Percentiles rank a stretch among this genome's conserved stretches.
These are phyloP conservation scores for Orthosia gracilis DNA, from an alignment of 2,888 invertebrate genomes.

Conservation along the genomic window DNA sequence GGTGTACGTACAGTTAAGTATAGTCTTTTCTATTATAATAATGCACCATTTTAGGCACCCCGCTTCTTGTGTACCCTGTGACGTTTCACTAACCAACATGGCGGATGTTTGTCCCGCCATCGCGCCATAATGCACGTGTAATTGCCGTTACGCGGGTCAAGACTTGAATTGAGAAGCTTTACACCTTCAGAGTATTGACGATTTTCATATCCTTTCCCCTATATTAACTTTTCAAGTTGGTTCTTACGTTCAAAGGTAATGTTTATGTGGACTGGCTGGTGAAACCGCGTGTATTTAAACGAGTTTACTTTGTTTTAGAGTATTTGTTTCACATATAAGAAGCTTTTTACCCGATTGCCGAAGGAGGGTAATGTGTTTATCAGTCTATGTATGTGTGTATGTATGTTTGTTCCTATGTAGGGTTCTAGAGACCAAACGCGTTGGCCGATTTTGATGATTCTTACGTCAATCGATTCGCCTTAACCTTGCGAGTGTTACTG, in stretches of 20 bases:
- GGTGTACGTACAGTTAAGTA: too few relatives aligned
- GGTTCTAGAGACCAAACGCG: too few relatives aligned
- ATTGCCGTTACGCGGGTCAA: conserved; percentile 61
- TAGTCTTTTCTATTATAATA: too few relatives aligned
- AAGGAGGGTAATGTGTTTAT: too few relatives aligned
- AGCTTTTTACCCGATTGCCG: too few relatives aligned
- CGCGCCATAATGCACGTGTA: conserved; percentile 63
- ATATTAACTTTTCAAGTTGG: conserved; percentile 48
- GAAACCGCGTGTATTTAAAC: conserved; percentile 3
- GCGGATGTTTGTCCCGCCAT: conserved; percentile 58
- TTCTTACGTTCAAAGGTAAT: not conserved
- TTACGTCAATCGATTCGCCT: too few relatives aligned
- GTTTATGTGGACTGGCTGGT: not conserved
- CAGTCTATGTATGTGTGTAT: too few relatives aligned
- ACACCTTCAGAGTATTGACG: conserved; percentile 37
- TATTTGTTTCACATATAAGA: too few relatives aligned
- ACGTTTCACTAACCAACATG: conserved; percentile 50
- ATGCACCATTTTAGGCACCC: conserved; percentile 21
- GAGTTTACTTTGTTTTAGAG: not conserved
- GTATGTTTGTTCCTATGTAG: too few relatives aligned
- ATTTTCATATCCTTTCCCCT: conserved; percentile 44
- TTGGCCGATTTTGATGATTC: too few relatives aligned
- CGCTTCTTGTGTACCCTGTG: conserved; percentile 17
- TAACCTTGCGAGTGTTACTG: too few relatives aligned
- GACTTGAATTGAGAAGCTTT: conserved; percentile 27